Conservation (phyloP, 2,113 vertebrate species). For the Otus sunia region DNA sequence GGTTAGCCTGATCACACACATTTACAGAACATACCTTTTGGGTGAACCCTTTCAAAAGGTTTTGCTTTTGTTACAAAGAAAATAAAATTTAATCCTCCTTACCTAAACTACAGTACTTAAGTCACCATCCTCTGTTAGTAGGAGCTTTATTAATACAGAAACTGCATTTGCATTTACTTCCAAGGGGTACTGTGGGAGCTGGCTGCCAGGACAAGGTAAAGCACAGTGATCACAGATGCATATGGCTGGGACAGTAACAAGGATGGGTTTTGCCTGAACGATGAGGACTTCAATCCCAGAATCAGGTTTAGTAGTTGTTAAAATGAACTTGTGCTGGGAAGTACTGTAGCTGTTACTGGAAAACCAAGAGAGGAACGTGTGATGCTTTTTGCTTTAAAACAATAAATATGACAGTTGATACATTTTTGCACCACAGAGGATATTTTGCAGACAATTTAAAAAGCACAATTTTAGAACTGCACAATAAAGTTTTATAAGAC, state of each 20-base stretch:
- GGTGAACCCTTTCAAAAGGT: background rate
- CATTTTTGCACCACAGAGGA: background rate
- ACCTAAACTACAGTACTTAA: background rate
- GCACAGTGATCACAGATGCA: background rate
- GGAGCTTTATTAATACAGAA: background rate
- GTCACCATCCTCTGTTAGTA: background rate
- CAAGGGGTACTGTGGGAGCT: background rate
- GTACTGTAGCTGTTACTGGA: background rate
- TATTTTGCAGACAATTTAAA: background rate
- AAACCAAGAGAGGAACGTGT: background rate
- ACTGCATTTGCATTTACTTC: background rate
- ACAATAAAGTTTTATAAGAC: slow-evolving; percentile 42
- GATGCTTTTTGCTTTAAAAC: background rate
- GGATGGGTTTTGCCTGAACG: background rate
- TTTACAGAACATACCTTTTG: background rate
- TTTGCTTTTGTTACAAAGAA: background rate
- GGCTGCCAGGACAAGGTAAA: background rate
- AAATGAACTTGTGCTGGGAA: background rate
- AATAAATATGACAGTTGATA: background rate
- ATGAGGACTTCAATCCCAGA: background rate
- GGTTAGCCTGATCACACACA: background rate
- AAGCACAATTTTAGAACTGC: slow-evolving; percentile 17
- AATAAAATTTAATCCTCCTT: background rate
- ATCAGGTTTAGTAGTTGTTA: background rate
- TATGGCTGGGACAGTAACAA: background rate